These are phyloP conservation scores for Peromyscus attwateri DNA, from an alignment of 2,797 vertebrate genomes.

Conservation along the genomic window DNA sequence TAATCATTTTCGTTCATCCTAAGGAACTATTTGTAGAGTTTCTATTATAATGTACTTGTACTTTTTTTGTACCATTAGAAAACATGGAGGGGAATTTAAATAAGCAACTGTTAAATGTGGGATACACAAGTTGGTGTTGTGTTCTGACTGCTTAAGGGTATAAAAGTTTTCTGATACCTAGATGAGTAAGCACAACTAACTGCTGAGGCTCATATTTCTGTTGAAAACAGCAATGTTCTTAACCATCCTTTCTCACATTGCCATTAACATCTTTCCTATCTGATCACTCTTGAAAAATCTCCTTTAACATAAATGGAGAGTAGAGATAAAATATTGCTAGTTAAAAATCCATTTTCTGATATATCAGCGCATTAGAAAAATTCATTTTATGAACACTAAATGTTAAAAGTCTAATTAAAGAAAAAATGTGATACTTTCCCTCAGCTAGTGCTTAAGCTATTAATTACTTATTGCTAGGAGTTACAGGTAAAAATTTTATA, in stretches of 20 bases:
- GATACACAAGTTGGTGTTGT: not conserved
- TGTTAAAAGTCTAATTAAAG: not conserved
- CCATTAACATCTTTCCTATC: not conserved
- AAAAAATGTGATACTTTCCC: not conserved
- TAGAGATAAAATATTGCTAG: not conserved
- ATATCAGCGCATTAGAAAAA: not conserved
- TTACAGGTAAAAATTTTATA: not conserved
- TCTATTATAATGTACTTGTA: not conserved
- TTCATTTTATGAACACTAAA: not conserved
- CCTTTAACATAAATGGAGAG: not conserved
- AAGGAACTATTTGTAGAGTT: not conserved
- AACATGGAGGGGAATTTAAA: not conserved
- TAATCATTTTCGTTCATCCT: not conserved
- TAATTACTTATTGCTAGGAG: not conserved
- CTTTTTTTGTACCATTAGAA: not conserved
- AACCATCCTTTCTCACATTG: too few species aligned
- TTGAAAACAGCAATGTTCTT: not conserved
- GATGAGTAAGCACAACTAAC: not conserved
- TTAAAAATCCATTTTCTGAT: not conserved
- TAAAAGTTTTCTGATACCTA: not conserved
- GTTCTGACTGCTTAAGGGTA: not conserved
- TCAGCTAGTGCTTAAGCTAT: not conserved
- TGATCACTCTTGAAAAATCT: not conserved
- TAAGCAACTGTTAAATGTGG: fast-evolving
- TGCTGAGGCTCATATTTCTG: too few species aligned